Conservation (phyloP, 2,113 vertebrate genomes). For the Petromus typicus region DNA sequence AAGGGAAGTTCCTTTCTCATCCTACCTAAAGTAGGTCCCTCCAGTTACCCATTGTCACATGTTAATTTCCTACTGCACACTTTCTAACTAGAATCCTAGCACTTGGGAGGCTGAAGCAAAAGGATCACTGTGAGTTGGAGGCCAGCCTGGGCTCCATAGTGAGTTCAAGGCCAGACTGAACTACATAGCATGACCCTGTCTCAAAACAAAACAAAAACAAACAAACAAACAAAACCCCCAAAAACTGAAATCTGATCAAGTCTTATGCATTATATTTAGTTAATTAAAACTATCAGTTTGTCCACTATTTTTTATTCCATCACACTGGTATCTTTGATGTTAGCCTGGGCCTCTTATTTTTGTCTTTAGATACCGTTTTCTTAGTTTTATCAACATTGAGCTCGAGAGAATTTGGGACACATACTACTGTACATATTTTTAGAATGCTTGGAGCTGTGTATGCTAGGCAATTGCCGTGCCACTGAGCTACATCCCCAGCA, state of each 20-base stretch:
- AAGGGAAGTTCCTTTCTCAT: too few relatives aligned
- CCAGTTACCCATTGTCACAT: too few relatives aligned
- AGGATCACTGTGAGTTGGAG: too few relatives aligned
- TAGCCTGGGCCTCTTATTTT: not conserved
- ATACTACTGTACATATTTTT: not conserved
- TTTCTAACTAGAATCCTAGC: too few relatives aligned
- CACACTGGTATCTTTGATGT: constrained; percentile 23
- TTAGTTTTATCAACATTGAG: not conserved
- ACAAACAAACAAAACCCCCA: too few relatives aligned
- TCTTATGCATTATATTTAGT: not conserved
- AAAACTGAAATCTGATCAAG: not conserved
- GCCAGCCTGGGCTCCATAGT: too few relatives aligned
- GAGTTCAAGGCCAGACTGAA: too few relatives aligned
- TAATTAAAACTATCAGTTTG: not conserved
- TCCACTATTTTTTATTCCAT: not conserved
- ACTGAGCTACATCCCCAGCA: not conserved
- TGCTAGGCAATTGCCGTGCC: not conserved
- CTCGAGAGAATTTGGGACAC: not conserved
- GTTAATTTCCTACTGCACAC: too few relatives aligned
- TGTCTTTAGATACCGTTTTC: not conserved
- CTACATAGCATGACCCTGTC: too few relatives aligned
- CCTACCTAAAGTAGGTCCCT: too few relatives aligned
- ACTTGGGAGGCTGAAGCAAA: too few relatives aligned
- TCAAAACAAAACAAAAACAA: too few relatives aligned
- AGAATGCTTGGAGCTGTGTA: not conserved